Conservation (phyloP, 2,888 invertebrate genomes). For the Nezara viridula region DNA sequence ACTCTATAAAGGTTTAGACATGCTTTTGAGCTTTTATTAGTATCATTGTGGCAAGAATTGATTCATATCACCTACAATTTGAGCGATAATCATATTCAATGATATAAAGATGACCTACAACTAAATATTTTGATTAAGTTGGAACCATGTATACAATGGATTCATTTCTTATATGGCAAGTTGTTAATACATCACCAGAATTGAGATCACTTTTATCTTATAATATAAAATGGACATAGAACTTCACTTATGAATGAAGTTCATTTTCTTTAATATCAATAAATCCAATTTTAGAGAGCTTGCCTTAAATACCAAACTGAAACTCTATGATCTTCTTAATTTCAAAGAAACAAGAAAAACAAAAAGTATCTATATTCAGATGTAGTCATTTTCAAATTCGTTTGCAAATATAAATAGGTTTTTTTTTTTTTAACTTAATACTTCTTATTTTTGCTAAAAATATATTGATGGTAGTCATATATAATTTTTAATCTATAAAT, state of each 20-base stretch:
- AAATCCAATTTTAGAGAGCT: slow-evolving; percentile 40
- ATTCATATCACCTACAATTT: slow-evolving; percentile 62
- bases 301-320: slow-evolving; percentile 40
- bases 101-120: slow-evolving; percentile 64
- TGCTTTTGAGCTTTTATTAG: slow-evolving; percentile 63
- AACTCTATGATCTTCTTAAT: slow-evolving; percentile 16
- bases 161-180: slow-evolving; percentile 64
- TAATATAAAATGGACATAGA: slow-evolving; percentile 60
- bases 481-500: slow-evolving; percentile 45
- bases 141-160: slow-evolving; percentile 63
- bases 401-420: background rate
- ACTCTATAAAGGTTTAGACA: slow-evolving; percentile 63
- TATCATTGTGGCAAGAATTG: slow-evolving; percentile 63
- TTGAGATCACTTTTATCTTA: slow-evolving; percentile 65
- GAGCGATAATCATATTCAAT: slow-evolving; percentile 64
- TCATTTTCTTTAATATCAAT: slow-evolving; percentile 41
- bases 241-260: slow-evolving; percentile 41
- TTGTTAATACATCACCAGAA: slow-evolving; percentile 65
- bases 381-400: background rate
- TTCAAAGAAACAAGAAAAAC: background rate
- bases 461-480: slow-evolving; percentile 41
- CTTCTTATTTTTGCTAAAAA: slow-evolving; percentile 33
- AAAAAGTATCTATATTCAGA: background rate
- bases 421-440: background rate
- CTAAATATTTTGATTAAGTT: slow-evolving; percentile 64